phyloP scores from a whole-genome alignment of 2,797 vertebrate species.

The Periparus ater region DNA sequence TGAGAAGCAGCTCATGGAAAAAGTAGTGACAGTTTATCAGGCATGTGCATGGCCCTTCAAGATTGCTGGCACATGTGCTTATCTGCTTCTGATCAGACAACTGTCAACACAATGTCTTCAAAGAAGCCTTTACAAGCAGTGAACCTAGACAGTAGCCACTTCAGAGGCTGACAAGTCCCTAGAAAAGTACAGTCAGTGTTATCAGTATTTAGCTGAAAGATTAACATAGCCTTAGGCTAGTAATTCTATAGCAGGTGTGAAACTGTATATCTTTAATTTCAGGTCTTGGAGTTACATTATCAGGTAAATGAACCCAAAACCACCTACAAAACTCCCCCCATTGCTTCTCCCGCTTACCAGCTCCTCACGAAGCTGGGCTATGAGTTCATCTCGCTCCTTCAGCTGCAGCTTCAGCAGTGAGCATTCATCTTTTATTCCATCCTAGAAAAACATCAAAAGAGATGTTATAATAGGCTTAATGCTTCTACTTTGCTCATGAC shows the following conservation, averaged over 20 bases:
- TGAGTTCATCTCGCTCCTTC: constrained; percentile 92
- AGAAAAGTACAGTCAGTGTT: not conserved
- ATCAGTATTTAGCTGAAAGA: not conserved
- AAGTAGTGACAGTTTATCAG: not conserved
- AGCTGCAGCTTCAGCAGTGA: constrained; percentile 86
- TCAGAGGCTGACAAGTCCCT: not conserved
- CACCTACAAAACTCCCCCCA: not conserved
- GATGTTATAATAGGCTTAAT: constrained; percentile 64
- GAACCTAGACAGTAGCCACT: not conserved
- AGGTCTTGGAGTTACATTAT: not conserved
- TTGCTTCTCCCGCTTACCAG: constrained; percentile 82
- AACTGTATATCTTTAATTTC: not conserved
- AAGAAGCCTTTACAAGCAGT: not conserved
- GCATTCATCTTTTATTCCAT: constrained; percentile 89
- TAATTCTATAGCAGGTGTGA: not conserved
- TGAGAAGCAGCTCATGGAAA: not conserved
- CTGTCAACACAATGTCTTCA: not conserved
- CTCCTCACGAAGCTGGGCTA: constrained; percentile 89
- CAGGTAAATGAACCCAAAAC: not conserved
- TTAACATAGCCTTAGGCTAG: not conserved
- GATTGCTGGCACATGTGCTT: not conserved
- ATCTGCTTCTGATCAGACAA: constrained; percentile 6
- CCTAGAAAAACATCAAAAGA: constrained; percentile 82
- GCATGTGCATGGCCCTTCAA: not conserved
- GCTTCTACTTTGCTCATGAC: constrained; percentile 57